Evolutionary conservation across 2,113 vertebrate species (phyloP).

Genomic region (Rostratula benghalensis): DNA sequence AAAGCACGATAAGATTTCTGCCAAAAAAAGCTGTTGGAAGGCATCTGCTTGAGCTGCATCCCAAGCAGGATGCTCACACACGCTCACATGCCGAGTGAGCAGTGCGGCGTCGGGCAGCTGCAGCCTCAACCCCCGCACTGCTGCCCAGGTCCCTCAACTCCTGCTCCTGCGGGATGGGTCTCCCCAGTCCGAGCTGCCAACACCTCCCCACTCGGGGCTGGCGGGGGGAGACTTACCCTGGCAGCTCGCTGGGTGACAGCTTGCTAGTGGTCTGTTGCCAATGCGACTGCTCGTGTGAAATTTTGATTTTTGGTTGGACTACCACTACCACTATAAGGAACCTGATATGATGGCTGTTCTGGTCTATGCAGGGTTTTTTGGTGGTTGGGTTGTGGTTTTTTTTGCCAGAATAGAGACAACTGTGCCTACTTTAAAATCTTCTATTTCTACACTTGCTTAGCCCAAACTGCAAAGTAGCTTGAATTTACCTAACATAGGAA

Average conservation of each 20-base stretch:
- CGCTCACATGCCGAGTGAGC: rapidly evolving
- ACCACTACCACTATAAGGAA: background rate
- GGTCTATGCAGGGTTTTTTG: rapidly evolving
- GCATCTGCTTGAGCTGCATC: background rate
- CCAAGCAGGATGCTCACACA: background rate
- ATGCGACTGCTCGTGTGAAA: background rate
- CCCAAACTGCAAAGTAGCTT: background rate
- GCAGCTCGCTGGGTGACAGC: slow-evolving; percentile 37
- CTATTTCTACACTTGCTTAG: background rate
- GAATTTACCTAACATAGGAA: background rate
- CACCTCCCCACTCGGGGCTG: background rate
- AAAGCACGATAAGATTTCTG: background rate
- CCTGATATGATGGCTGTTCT: background rate
- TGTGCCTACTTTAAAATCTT: background rate
- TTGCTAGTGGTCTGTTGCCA: slow-evolving; percentile 6
- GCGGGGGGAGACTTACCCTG: background rate
- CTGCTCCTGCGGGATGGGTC: background rate
- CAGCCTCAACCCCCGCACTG: rapidly evolving
- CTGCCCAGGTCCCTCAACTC: background rate
- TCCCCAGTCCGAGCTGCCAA: background rate
- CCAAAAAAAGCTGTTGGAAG: slow-evolving; percentile 33
- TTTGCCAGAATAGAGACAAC: background rate
- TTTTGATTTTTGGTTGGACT: slow-evolving; percentile 26
- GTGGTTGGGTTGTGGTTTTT: too few species aligned
- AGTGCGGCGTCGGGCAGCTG: background rate